phyloP scores from a whole-genome alignment of 2,888 invertebrate species.

The Siphlonurus alternatus region DNA sequence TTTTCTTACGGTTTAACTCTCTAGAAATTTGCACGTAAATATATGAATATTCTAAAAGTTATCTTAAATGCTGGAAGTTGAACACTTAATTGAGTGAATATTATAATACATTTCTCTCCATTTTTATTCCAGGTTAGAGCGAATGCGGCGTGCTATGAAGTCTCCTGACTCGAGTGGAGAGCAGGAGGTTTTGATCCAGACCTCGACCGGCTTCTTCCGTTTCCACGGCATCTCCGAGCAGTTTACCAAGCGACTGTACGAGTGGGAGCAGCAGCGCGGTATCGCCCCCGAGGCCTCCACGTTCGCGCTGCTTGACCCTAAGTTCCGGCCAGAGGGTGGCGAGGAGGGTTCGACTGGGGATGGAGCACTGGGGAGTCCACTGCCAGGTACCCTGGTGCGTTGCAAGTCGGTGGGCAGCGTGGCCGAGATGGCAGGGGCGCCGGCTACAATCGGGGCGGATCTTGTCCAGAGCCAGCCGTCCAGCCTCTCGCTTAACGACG shows the following conservation, averaged over 20 bases:
- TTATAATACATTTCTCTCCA: too few relatives aligned
- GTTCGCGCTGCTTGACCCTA: constrained; percentile 54
- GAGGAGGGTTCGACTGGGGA: background rate
- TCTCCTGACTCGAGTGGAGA: constrained; percentile 26
- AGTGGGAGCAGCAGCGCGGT: constrained; percentile 81
- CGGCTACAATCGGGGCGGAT: constrained; percentile 19
- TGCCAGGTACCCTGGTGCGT: constrained; percentile 32
- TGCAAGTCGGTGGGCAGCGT: constrained; percentile 66
- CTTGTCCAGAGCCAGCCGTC: constrained; percentile 27
- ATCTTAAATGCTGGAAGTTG: too few relatives aligned
- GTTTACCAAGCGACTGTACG: constrained; percentile 76
- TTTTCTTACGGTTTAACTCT: background rate
- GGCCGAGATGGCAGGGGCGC: constrained; percentile 24
- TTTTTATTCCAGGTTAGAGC: constrained; percentile 30
- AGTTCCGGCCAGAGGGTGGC: constrained; percentile 16
- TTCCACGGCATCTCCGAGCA: constrained; percentile 77
- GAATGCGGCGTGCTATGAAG: constrained; percentile 39
- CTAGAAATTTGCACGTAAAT: too few relatives aligned
- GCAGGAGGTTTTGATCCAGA: constrained; percentile 63
- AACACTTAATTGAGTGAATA: too few relatives aligned
- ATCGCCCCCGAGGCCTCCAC: constrained; percentile 75
- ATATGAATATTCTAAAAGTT: too few relatives aligned
- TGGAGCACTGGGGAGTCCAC: background rate
- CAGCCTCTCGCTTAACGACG: constrained; percentile 43
- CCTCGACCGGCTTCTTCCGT: constrained; percentile 65